Evolutionary conservation across 2,113 vertebrate genomes (phyloP), one percentile per base, ranked within the genome.

Genomic region (Thoracochromis brauschi): DNA sequence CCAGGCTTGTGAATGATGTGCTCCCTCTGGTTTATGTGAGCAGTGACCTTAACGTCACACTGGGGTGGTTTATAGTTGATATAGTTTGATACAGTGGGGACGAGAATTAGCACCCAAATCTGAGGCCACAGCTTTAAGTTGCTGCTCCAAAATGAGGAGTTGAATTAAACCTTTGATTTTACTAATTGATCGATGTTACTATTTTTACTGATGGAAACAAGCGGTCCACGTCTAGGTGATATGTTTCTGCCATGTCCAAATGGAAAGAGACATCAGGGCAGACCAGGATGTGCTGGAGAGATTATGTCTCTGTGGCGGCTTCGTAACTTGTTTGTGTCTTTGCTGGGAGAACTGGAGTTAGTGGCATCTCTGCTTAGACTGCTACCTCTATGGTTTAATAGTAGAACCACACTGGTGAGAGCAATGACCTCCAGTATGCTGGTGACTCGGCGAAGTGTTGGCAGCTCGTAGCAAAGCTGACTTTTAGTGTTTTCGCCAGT

Each of bases 11-110:
- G 40, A 47, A 1, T 2, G 68, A 47, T 75, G 60, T 1, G 24
- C 1, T 47, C 0, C 0, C 14, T 26, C 21, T 73, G 40, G 5
- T 17, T 45, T 7, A 17, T 7, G 16, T 17, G 40, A 73, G 40
- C 40, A 73, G 68, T 29, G 68, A 73, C 68, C 40, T 73, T 0
- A 73, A 10, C 8, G 8, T 73, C 68, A 29, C 11, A 42, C 40
- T 17, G 14, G 21, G 40, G 0, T 0, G 9, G 40, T 47, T 47
- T 26, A 45, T 26, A 42, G 21, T 24, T 73, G 21, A 29, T 65
- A 65, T 35, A n/a, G 40, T 73, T 47, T 47, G 40, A 73, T 29
- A 45, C 38, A 47, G 40, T 1, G 2, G 40, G 14, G 24, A 47
- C 2, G 6, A 8, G 24, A 29, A 47, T 29, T 75, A 29, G 24